Conservation (phyloP, 1,140 invertebrate genomes). For the Temnothorax curvispinosus region DNA sequence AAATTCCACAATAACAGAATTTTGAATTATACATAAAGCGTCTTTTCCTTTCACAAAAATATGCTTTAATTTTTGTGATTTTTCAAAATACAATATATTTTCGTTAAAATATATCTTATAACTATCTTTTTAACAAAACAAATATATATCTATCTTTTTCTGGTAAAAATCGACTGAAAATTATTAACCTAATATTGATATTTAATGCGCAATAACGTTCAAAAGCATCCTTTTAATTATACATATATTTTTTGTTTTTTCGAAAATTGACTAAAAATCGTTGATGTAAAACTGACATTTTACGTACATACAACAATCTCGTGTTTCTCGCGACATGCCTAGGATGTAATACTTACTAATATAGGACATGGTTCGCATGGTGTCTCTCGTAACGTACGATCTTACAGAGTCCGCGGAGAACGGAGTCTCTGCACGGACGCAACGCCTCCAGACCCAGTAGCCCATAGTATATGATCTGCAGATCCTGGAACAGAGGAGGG, state of each 20-base stretch:
- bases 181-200: background rate
- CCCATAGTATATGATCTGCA: conserved; percentile 92
- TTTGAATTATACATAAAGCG: background rate
- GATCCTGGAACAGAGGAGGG: conserved; percentile 87
- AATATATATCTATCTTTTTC: background rate
- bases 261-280: background rate
- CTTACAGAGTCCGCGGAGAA: conserved; percentile 89
- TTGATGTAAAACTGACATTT: background rate
- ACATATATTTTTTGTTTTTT: background rate
- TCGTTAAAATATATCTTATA: background rate
- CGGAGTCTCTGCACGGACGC: conserved; percentile 89
- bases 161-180: background rate
- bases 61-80: background rate
- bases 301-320: background rate
- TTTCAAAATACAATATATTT: background rate
- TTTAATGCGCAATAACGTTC: background rate
- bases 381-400: conserved; percentile 91
- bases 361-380: conserved; percentile 92
- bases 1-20: background rate
- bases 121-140: background rate
- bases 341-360: conserved; percentile 88
- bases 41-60: background rate
- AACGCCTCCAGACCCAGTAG: conserved; percentile 91
- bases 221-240: background rate
- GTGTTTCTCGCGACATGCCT: conserved; percentile 61